phyloP scores from a whole-genome alignment of 2,797 vertebrate species.

The Crenichthys baileyi region DNA sequence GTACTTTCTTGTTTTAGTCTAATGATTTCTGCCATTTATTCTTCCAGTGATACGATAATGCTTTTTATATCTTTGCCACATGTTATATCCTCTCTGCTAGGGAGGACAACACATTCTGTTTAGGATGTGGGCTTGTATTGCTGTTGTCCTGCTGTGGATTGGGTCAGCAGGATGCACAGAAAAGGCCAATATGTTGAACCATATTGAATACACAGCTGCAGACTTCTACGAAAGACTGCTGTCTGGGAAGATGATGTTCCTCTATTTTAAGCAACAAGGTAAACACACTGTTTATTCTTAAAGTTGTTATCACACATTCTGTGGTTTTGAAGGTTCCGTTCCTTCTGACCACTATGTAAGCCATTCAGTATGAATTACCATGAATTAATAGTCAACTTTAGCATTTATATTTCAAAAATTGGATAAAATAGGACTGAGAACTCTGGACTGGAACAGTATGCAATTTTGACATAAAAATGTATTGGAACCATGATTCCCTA shows the following conservation, averaged over 20 bases:
- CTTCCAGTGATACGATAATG: background rate
- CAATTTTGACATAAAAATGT: too few species aligned
- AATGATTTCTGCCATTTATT: background rate
- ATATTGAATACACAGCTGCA: constrained; percentile 56
- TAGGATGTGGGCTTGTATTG: constrained; percentile 51
- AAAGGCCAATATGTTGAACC: constrained; percentile 54
- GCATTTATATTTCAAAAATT: too few species aligned
- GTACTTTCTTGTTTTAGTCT: too few species aligned
- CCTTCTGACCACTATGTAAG: too few species aligned
- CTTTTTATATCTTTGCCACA: background rate
- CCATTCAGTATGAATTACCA: too few species aligned
- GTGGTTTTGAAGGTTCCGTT: too few species aligned
- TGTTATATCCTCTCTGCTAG: constrained; percentile 4
- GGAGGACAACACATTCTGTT: background rate
- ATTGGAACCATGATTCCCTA: too few species aligned
- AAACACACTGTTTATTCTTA: background rate
- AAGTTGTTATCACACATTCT: too few species aligned
- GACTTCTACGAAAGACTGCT: constrained; percentile 71
- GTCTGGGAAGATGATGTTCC: constrained; percentile 84
- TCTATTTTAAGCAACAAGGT: constrained; percentile 88
- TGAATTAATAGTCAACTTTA: too few species aligned
- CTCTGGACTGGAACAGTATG: too few species aligned
- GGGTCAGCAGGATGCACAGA: constrained; percentile 45
- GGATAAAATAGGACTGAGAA: too few species aligned
- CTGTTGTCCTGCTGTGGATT: constrained; percentile 58